These are phyloP conservation scores for Tachyglossus aculeatus DNA, from an alignment of 2,797 vertebrate genomes.

Conservation along the genomic window DNA sequence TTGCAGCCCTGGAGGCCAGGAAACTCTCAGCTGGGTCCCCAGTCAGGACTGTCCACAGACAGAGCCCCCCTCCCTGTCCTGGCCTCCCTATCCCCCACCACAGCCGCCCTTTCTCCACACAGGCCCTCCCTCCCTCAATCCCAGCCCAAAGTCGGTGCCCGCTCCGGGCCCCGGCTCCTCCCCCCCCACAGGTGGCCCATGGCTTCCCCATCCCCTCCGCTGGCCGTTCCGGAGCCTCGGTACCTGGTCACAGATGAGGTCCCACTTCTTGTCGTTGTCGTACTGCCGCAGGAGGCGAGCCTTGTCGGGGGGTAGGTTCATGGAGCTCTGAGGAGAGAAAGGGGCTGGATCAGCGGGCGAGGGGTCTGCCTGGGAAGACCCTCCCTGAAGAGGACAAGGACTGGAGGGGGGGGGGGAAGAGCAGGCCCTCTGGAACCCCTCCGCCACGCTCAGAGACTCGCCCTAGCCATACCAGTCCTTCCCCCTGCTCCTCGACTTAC, in stretches of 20 bases:
- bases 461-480: too few species aligned
- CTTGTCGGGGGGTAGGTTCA: slow-evolving; percentile 94
- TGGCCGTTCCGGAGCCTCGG: neutral
- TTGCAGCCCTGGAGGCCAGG: too few species aligned
- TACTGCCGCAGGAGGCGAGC: slow-evolving; percentile 92
- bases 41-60: neutral
- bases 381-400: neutral
- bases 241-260: slow-evolving; percentile 92
- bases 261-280: slow-evolving; percentile 96
- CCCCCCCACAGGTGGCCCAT: neutral
- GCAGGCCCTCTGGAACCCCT: too few species aligned
- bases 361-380: neutral
- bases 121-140: too few species aligned
- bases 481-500: too few species aligned
- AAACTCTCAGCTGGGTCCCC: too few species aligned
- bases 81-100: neutral
- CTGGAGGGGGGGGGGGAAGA: too few species aligned
- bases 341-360: neutral
- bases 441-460: too few species aligned
- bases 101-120: accelerated
- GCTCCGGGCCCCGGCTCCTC: neutral
- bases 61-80: neutral
- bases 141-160: too few species aligned
- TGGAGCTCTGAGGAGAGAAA: slow-evolving; percentile 84
- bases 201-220: neutral